Conservation (phyloP, 2,113 vertebrate genomes). For the Cryptotis parvus region DNA sequence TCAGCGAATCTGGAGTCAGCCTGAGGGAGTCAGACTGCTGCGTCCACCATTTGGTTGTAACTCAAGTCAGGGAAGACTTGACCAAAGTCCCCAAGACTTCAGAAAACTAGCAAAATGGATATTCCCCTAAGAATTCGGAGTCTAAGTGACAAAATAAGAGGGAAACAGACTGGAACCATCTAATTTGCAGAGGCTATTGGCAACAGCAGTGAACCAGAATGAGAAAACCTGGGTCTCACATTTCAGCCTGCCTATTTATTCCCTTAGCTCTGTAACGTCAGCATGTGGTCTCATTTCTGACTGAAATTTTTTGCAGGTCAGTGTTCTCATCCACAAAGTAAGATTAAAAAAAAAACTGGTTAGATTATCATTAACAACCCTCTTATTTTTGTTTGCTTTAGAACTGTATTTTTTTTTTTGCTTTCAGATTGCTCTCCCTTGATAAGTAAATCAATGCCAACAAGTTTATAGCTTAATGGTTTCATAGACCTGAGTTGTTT, state of each 20-base stretch:
- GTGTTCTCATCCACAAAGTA: too few relatives aligned
- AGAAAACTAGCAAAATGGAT: not conserved
- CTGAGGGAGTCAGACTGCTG: not conserved
- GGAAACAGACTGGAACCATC: not conserved
- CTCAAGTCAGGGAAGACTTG: not conserved
- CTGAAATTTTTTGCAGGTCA: too few relatives aligned
- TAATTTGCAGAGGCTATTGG: not conserved
- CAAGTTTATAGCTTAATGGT: not conserved
- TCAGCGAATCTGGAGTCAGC: not conserved
- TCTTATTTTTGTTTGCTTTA: not conserved
- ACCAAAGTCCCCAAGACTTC: not conserved
- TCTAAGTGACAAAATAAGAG: conserved; percentile 8
- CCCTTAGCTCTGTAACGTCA: too few relatives aligned
- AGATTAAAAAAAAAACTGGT: too few relatives aligned
- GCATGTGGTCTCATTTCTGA: too few relatives aligned
- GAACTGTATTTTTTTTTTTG: not conserved
- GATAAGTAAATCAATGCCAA: not conserved
- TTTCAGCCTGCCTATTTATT: not conserved
- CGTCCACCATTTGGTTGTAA: not conserved
- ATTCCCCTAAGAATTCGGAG: not conserved
- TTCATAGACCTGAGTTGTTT: not conserved
- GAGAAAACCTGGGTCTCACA: not conserved
- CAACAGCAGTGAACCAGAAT: not conserved
- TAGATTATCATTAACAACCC: too few relatives aligned
- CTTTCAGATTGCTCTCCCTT: not conserved